Evolutionary conservation across 2,888 invertebrate species (phyloP).

Genomic region (Sarcophaga caerulescens): DNA sequence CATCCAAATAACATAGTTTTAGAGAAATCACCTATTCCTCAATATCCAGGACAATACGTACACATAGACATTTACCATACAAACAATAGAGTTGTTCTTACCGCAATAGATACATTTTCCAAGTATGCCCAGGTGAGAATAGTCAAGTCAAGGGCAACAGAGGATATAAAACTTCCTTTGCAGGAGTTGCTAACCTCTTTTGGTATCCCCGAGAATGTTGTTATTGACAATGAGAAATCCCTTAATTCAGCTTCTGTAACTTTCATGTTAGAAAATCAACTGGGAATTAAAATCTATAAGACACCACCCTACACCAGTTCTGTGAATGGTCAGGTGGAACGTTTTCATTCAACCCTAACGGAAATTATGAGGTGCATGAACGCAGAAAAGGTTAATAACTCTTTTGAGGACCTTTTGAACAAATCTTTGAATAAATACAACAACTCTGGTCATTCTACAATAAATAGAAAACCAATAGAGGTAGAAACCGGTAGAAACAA

Average conservation of each 20-base stretch:
- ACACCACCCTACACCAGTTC: too few relatives aligned
- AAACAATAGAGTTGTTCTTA: conserved; percentile 32
- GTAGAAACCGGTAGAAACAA: conserved; percentile 22
- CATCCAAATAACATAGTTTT: conserved; percentile 54
- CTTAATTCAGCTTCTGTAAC: neutral
- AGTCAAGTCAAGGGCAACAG: conserved; percentile 53
- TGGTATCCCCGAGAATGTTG: conserved; percentile 56
- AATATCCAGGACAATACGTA: conserved; percentile 57
- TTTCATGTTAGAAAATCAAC: too few relatives aligned
- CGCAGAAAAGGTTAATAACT: too few relatives aligned
- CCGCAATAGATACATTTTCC: conserved; percentile 58
- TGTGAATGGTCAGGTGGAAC: too few relatives aligned
- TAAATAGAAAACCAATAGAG: conserved; percentile 63
- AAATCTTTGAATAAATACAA: conserved; percentile 59
- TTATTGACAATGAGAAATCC: conserved; percentile 67
- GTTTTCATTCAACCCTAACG: conserved; percentile 62
- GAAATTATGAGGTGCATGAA: conserved; percentile 67
- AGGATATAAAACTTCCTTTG: conserved; percentile 55
- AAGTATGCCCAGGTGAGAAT: conserved; percentile 49
- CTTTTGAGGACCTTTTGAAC: conserved; percentile 18
- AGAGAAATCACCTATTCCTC: conserved; percentile 60
- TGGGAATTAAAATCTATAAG: neutral
- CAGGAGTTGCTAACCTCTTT: conserved; percentile 57
- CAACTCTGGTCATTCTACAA: conserved; percentile 58
- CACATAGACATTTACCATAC: conserved; percentile 48